phyloP scores from a whole-genome alignment of 2,113 vertebrate species.

The Anoura caudifer region DNA sequence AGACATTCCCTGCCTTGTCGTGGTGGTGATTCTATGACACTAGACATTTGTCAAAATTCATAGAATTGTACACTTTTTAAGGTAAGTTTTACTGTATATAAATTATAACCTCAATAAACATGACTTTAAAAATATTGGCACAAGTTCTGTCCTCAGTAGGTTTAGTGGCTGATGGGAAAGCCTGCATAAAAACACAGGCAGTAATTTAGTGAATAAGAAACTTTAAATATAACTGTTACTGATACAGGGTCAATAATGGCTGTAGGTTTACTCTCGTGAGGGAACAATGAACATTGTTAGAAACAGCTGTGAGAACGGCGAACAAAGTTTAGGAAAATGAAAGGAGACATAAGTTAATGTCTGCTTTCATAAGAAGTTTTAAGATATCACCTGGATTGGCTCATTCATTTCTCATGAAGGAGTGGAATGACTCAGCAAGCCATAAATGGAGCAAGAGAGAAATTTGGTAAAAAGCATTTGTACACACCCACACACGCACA shows the following conservation, averaged over 20 bases:
- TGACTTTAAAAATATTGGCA: neutral
- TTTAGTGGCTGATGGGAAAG: neutral
- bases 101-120: neutral
- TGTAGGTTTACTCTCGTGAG: neutral
- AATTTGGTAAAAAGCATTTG: neutral
- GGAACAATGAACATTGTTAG: neutral
- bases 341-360: slow-evolving; percentile 4
- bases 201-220: neutral
- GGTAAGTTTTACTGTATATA: neutral
- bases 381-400: neutral
- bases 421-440: neutral
- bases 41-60: neutral
- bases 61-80: neutral
- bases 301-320: neutral
- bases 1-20: neutral
- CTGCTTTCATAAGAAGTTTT: too few relatives aligned
- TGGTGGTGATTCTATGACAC: neutral
- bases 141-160: neutral
- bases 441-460: neutral
- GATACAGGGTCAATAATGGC: neutral
- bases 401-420: neutral
- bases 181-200: neutral
- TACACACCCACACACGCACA: neutral
- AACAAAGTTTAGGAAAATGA: neutral
- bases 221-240: neutral